phyloP scores from a whole-genome alignment of 2,888 invertebrate genomes.

The Drosophila pseudotakahashii region DNA sequence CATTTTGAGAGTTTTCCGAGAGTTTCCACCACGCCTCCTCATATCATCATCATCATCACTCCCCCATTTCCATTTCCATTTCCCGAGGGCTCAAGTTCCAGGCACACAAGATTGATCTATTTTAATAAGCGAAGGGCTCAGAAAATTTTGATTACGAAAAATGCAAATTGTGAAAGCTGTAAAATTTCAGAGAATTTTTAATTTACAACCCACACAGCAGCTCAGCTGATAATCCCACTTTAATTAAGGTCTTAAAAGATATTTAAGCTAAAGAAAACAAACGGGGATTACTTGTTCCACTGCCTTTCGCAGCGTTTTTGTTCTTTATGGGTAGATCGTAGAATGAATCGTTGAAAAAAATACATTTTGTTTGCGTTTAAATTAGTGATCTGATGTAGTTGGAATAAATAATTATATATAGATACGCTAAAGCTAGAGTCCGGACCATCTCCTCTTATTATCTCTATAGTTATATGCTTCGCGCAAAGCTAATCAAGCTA shows the following conservation, averaged over 20 bases:
- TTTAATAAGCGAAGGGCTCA: slow-evolving; percentile 67
- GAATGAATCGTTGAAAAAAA: slow-evolving; percentile 56
- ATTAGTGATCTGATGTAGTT: slow-evolving; percentile 36
- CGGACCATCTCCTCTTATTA: slow-evolving; percentile 46
- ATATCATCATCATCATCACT: no score
- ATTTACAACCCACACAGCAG: slow-evolving; percentile 17
- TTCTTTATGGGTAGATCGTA: slow-evolving; percentile 39
- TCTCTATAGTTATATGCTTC: slow-evolving; percentile 45
- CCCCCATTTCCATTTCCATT: neutral
- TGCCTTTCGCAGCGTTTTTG: slow-evolving; percentile 29
- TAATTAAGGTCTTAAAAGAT: slow-evolving; percentile 12
- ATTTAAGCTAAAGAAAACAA: slow-evolving; percentile 12
- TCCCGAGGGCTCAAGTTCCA: slow-evolving; percentile 1
- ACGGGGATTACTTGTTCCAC: slow-evolving; percentile 14
- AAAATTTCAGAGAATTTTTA: slow-evolving; percentile 33
- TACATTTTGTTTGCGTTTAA: slow-evolving; percentile 54
- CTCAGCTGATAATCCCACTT: slow-evolving; percentile 3
- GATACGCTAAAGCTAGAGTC: slow-evolving; percentile 72
- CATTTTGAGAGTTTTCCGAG: slow-evolving; percentile 59
- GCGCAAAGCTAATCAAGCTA: slow-evolving; percentile 11
- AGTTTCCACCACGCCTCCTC: slow-evolving; percentile 8
- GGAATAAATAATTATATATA: slow-evolving; percentile 45
- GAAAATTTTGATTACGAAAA: slow-evolving; percentile 27
- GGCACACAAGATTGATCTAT: slow-evolving; percentile 71
- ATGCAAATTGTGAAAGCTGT: slow-evolving; percentile 24